Evolutionary conservation across 2,888 invertebrate species (phyloP).

Genomic region (Buathra laborator): DNA sequence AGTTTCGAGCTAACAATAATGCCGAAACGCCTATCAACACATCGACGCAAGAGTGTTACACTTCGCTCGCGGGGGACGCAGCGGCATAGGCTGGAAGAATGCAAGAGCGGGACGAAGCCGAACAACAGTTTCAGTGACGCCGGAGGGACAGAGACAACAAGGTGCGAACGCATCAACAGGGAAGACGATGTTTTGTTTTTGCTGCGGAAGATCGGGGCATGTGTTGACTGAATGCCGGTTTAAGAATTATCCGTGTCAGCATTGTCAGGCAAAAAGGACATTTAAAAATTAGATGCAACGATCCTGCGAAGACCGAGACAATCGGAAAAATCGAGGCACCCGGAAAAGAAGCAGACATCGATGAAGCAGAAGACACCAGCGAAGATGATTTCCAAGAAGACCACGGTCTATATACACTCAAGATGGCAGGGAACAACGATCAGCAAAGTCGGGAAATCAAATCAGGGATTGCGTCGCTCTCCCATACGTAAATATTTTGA

Average conservation of each 20-base stretch:
- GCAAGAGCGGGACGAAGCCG: slow-evolving; percentile 16
- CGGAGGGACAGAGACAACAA: slow-evolving; percentile 22
- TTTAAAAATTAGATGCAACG: slow-evolving; percentile 30
- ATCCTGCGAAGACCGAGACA: slow-evolving; percentile 23
- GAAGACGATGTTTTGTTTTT: slow-evolving; percentile 33
- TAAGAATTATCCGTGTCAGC: slow-evolving; percentile 33
- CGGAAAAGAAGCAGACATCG: too few species aligned
- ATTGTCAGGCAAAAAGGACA: slow-evolving; percentile 37
- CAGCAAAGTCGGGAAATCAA: too few species aligned
- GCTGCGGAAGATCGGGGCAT: slow-evolving; percentile 46
- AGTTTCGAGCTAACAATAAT: slow-evolving; percentile 48
- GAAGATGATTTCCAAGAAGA: too few species aligned
- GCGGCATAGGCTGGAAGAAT: slow-evolving; percentile 32
- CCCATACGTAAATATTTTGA: slow-evolving; percentile 16
- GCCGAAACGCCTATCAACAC: slow-evolving; percentile 23
- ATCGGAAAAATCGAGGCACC: slow-evolving; percentile 34
- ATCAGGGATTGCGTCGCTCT: slow-evolving; percentile 34
- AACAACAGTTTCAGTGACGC: slow-evolving; percentile 1
- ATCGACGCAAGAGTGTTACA: slow-evolving; percentile 17
- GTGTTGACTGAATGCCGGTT: slow-evolving; percentile 18
- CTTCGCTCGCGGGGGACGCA: slow-evolving; percentile 34
- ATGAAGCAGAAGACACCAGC: too few species aligned
- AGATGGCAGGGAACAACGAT: too few species aligned
- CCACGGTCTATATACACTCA: too few species aligned
- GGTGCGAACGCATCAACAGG: slow-evolving; percentile 17